Evolutionary conservation across 1,140 invertebrate genomes (phyloP).

Genomic region (Formica exsecta): DNA sequence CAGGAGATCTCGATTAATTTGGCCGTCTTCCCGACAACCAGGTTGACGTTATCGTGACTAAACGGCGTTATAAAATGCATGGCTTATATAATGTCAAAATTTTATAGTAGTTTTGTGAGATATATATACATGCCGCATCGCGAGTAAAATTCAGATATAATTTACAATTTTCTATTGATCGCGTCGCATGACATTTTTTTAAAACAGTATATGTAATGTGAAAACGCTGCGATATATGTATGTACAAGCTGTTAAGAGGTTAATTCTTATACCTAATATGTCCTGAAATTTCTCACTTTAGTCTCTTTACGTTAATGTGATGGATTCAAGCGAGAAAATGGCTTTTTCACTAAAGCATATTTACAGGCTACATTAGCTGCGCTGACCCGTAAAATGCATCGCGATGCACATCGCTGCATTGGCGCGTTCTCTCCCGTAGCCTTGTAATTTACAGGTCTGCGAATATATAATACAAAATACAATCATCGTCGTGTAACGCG

Average conservation of each 20-base stretch:
- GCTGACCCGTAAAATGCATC: constrained; percentile 10
- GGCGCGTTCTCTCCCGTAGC: constrained; percentile 28
- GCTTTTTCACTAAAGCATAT: constrained; percentile 3
- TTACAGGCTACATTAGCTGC: neutral
- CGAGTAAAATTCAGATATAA: too few relatives aligned
- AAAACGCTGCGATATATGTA: too few relatives aligned
- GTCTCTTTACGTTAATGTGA: constrained; percentile 9
- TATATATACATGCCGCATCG: too few relatives aligned
- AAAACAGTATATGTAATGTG: too few relatives aligned
- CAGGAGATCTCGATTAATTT: too few relatives aligned
- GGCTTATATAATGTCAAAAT: too few relatives aligned
- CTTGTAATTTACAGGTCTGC: constrained; percentile 70
- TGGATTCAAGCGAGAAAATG: constrained; percentile 24
- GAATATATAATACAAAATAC: constrained; percentile 22
- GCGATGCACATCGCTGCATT: neutral
- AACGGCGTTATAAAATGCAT: too few relatives aligned
- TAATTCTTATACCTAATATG: neutral
- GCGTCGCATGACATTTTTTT: too few relatives aligned
- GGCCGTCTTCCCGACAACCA: too few relatives aligned
- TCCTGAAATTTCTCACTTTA: constrained; percentile 6
- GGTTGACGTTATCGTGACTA: too few relatives aligned
- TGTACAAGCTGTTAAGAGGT: neutral
- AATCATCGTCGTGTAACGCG: constrained; percentile 64
- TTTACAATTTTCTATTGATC: too few relatives aligned
- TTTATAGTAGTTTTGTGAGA: too few relatives aligned